These are phyloP conservation scores for Ciconia nigra DNA, from an alignment of 2,797 vertebrate genomes.

Conservation along the genomic window DNA sequence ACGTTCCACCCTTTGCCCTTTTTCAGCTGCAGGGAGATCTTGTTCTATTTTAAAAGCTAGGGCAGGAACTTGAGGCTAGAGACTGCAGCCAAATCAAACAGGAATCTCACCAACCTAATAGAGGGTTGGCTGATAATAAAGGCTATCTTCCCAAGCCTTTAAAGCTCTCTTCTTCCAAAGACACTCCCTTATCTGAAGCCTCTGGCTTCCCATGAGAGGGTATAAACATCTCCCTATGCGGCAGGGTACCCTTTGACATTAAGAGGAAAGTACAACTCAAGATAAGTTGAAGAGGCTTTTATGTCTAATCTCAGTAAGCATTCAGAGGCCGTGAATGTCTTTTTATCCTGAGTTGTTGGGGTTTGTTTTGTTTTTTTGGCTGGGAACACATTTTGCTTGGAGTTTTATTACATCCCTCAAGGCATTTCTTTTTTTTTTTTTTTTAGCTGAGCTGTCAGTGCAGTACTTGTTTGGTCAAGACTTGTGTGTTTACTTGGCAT, in stretches of 20 bases:
- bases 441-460: constrained; percentile 2
- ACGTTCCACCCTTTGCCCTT: neutral
- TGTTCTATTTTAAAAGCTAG: constrained; percentile 44
- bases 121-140: constrained; percentile 1
- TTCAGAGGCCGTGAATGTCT: constrained; percentile 35
- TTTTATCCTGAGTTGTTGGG: constrained; percentile 24
- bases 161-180: constrained; percentile 27
- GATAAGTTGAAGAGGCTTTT: constrained; percentile 46
- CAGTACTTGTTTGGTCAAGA: constrained; percentile 31
- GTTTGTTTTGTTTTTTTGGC: constrained; percentile 19
- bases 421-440: neutral
- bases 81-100: constrained; percentile 35
- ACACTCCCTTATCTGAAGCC: constrained; percentile 52
- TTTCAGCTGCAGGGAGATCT: constrained; percentile 19
- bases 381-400: constrained; percentile 6
- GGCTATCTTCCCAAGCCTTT: constrained; percentile 20
- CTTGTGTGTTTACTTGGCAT: constrained; percentile 42
- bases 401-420: neutral
- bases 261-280: constrained; percentile 38
- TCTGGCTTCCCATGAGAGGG: constrained; percentile 26
- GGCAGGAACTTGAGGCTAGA: neutral
- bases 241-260: constrained; percentile 26
- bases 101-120: constrained; percentile 22
- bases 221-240: constrained; percentile 5
- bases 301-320: constrained; percentile 46